phyloP scores from a whole-genome alignment of 2,888 invertebrate species.

The Herminia tarsipennalis region DNA sequence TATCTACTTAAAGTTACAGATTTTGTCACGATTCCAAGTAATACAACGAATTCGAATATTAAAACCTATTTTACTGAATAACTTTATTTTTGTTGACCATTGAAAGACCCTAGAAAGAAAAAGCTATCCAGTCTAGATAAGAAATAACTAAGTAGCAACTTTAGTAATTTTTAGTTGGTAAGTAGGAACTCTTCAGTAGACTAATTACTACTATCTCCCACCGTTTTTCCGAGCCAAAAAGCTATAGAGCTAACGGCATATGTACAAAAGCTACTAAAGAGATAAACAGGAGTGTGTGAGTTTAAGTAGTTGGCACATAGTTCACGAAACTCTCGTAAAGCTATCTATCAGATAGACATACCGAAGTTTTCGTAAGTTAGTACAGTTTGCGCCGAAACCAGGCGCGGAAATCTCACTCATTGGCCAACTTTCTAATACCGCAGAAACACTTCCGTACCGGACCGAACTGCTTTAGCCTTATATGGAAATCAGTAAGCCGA shows the following conservation, averaged over 20 bases:
- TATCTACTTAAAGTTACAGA: constrained; percentile 20
- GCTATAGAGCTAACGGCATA: too few relatives aligned
- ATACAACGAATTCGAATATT: neutral
- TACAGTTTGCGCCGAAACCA: constrained; percentile 7
- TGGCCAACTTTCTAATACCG: constrained; percentile 13
- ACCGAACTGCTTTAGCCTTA: constrained; percentile 1
- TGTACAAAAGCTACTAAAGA: constrained; percentile 3
- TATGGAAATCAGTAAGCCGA: constrained; percentile 12
- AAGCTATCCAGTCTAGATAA: too few relatives aligned
- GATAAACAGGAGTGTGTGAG: constrained; percentile 9
- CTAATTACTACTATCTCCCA: too few relatives aligned
- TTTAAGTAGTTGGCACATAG: constrained; percentile 14
- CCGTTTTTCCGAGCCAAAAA: too few relatives aligned
- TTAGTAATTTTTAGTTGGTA: too few relatives aligned
- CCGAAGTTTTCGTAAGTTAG: constrained; percentile 10
- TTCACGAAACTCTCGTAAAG: constrained; percentile 15
- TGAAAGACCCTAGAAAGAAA: too few relatives aligned
- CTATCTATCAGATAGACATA: constrained; percentile 17
- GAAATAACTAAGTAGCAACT: too few relatives aligned
- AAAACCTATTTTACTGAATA: neutral
- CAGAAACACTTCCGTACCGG: constrained; percentile 1
- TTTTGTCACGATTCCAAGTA: constrained; percentile 8
- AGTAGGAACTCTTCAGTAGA: too few relatives aligned
- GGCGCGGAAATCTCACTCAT: constrained; percentile 6
- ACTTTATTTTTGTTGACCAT: too few relatives aligned